Conservation (phyloP, 2,797 vertebrate species). For the Galagoides demidoff region DNA sequence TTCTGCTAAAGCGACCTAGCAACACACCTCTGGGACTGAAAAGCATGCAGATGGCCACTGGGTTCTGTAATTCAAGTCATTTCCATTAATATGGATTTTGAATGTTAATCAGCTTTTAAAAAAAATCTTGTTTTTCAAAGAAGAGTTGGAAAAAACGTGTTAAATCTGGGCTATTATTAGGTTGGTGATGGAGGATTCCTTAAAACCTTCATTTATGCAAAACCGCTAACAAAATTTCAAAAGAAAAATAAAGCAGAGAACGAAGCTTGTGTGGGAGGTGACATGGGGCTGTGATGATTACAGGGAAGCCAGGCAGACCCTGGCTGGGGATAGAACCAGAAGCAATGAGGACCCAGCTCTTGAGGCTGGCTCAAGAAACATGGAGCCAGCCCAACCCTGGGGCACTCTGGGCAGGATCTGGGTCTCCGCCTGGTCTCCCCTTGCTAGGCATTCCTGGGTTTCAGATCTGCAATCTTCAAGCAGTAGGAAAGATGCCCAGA, state of each 20-base stretch:
- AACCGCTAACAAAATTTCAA: not conserved
- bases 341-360: not conserved
- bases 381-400: not conserved
- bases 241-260: not conserved
- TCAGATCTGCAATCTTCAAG: not conserved
- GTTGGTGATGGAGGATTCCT: not conserved
- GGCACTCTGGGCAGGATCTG: too few species aligned
- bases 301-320: not conserved
- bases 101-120: slow-evolving; percentile 35
- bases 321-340: rapidly evolving
- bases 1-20: not conserved
- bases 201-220: not conserved
- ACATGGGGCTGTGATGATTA: not conserved
- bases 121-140: slow-evolving; percentile 37
- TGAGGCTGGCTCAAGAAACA: too few species aligned
- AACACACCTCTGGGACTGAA: not conserved
- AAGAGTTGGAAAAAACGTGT: not conserved
- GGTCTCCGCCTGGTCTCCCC: not conserved
- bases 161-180: not conserved
- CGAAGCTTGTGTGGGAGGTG: rapidly evolving
- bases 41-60: not conserved
- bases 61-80: not conserved
- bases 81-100: not conserved
- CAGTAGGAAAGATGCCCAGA: not conserved
- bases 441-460: not conserved